Conservation (phyloP, 64 coral and sea anemone genomes). For the Montipora sp. region DNA sequence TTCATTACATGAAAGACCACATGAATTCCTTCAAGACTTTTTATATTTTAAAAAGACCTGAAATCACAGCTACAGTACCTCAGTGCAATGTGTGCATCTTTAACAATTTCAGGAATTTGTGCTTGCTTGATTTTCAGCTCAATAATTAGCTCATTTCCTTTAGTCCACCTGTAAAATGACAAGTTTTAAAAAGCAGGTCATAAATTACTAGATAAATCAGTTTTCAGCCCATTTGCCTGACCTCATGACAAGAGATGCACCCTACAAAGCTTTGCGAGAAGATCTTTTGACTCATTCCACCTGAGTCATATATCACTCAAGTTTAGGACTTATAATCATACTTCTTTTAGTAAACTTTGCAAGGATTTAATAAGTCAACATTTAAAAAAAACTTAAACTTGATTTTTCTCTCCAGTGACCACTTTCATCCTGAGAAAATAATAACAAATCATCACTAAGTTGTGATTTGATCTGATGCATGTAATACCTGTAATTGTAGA, state of each 20-base stretch:
- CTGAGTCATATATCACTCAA: background rate
- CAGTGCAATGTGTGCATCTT: slow-evolving; percentile 84
- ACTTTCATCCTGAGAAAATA: no score
- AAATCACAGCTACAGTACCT: slow-evolving; percentile 53
- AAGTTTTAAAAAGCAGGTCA: background rate
- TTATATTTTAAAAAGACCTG: background rate
- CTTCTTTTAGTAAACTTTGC: no score
- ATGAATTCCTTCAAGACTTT: background rate
- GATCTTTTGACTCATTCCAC: slow-evolving; percentile 84
- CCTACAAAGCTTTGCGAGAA: slow-evolving; percentile 71
- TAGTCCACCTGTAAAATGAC: slow-evolving; percentile 81
- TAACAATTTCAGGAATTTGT: slow-evolving; percentile 77
- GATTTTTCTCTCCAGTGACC: no score
- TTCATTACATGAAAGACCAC: background rate
- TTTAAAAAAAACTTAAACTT: no score
- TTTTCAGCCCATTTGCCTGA: background rate
- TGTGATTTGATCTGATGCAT: no score
- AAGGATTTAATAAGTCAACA: no score
- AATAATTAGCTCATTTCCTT: slow-evolving; percentile 88
- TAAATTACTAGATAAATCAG: background rate
- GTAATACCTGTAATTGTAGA: no score
- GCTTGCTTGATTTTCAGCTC: slow-evolving; percentile 75
- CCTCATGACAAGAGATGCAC: slow-evolving; percentile 79
- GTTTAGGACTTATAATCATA: no score
- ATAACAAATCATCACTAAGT: background rate